Evolutionary conservation across 2,113 vertebrate genomes (phyloP).

Genomic region (Tichodroma muraria): DNA sequence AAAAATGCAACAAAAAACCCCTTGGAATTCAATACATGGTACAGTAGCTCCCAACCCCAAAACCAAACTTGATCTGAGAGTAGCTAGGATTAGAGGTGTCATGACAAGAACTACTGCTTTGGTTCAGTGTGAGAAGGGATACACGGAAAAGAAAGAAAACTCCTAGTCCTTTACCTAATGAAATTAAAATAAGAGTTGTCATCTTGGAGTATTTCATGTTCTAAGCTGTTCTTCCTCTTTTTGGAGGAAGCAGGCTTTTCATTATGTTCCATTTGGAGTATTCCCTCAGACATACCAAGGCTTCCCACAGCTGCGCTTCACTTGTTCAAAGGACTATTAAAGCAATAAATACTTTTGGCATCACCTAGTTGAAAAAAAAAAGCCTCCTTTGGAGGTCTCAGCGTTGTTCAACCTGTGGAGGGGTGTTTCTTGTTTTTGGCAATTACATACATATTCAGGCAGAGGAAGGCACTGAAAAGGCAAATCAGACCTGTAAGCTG

Average conservation of each 20-base stretch:
- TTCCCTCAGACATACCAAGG: not conserved
- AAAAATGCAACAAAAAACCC: not conserved
- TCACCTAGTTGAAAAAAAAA: not conserved
- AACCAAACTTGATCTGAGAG: not conserved
- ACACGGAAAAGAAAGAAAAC: not conserved
- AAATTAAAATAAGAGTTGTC: not conserved
- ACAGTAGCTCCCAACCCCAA: not conserved
- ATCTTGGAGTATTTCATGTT: not conserved
- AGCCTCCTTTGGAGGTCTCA: not conserved
- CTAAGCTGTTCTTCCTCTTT: not conserved
- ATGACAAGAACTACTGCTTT: not conserved
- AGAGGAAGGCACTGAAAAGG: not conserved
- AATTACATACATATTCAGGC: not conserved
- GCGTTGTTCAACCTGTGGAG: not conserved
- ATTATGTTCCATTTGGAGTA: not conserved
- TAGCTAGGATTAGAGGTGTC: not conserved
- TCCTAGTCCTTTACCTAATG: not conserved
- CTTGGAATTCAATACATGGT: not conserved
- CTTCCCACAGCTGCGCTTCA: not conserved
- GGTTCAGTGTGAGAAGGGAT: not conserved
- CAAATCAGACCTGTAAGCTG: not conserved
- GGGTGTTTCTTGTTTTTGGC: not conserved
- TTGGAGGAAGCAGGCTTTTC: not conserved
- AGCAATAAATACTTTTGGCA: not conserved
- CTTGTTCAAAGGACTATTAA: not conserved